A percentile compares a stretch with the other conserved stretches of the same genome.
phyloP scores from a whole-genome alignment of 2,113 vertebrate genomes.

The Eretmochelys imbricata region DNA sequence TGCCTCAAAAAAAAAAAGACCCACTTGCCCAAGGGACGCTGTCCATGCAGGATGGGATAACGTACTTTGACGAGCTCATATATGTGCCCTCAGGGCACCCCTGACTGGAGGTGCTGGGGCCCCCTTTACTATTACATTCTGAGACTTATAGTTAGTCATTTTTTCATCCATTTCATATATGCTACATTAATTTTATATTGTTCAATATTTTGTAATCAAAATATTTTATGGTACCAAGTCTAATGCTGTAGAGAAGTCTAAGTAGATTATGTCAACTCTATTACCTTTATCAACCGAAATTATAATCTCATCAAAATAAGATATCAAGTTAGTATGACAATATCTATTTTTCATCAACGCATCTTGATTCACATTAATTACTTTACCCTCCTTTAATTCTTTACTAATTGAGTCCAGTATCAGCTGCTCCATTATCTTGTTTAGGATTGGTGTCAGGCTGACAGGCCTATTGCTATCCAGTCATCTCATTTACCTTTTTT shows the following conservation, averaged over 20 bases:
- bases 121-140: neutral
- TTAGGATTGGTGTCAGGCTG: neutral
- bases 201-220: no score
- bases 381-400: neutral
- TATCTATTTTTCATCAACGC: no score
- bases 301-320: neutral
- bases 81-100: no score
- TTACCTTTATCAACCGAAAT: neutral
- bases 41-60: no score
- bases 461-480: no score
- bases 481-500: no score
- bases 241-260: no score
- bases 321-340: neutral
- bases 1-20: no score
- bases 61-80: no score
- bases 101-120: no score
- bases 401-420: neutral
- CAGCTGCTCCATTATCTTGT: neutral
- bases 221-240: neutral
- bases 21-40: no score
- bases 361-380: neutral
- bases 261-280: neutral
- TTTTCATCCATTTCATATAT: neutral
- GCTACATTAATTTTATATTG: neutral
- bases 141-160: neutral